phyloP scores from a whole-genome alignment of 37 sponge, comb jelly and placozoan genomes.

The Petrosia ficiformis region DNA sequence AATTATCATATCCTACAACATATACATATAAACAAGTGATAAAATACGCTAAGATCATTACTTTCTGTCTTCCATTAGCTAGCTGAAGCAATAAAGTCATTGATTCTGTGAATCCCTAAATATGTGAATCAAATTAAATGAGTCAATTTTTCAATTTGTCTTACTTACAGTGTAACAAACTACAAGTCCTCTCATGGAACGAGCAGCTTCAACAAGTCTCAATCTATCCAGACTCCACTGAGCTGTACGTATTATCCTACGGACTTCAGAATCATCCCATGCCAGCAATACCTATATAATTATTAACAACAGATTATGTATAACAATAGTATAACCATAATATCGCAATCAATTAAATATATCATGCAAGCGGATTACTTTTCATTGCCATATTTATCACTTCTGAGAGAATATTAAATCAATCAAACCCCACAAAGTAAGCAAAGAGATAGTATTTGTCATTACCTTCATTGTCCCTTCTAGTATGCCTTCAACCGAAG shows the following conservation, averaged over 20 bases:
- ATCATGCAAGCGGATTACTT: no score
- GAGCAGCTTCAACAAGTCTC: slow-evolving; percentile 54
- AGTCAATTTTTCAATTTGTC: not conserved
- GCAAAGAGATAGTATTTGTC: not conserved
- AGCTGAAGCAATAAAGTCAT: slow-evolving; percentile 50
- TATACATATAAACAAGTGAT: not conserved
- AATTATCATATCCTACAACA: slow-evolving; percentile 57
- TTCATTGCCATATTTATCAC: no score
- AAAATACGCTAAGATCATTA: not conserved
- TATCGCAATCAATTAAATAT: no score
- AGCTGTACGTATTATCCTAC: slow-evolving; percentile 53
- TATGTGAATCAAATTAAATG: not conserved
- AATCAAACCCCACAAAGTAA: no score
- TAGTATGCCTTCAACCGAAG: slow-evolving; percentile 35
- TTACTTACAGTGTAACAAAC: slow-evolving; percentile 74
- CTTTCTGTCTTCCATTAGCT: slow-evolving; percentile 66
- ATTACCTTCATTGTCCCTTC: slow-evolving; percentile 66
- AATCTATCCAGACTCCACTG: slow-evolving; percentile 65
- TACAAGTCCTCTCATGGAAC: slow-evolving; percentile 82
- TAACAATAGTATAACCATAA: no score
- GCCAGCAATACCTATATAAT: slow-evolving; percentile 53
- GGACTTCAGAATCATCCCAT: slow-evolving; percentile 74
- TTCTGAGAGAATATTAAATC: no score
- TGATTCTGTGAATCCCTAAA: slow-evolving; percentile 77
- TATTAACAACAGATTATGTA: not conserved